These are phyloP conservation scores for Agonum fuliginosum DNA, from an alignment of 2,888 invertebrate species.

Conservation along the genomic window DNA sequence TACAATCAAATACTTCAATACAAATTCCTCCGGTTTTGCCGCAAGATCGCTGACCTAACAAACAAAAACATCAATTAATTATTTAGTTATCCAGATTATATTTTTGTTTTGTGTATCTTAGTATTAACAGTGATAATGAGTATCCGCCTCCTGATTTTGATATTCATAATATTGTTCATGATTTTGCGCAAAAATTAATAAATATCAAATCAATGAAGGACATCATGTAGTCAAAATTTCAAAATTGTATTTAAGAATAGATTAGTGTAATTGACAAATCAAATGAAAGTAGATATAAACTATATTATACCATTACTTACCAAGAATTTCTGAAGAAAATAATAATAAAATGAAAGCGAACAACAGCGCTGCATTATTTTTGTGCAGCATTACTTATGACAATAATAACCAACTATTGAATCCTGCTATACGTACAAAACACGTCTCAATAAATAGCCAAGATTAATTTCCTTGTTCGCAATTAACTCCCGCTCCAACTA, in stretches of 20 bases:
- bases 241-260: not conserved
- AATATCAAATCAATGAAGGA: not conserved
- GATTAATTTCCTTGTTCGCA: conserved; percentile 1
- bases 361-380: not conserved
- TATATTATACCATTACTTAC: conserved; percentile 13
- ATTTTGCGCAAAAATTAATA: not conserved
- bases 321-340: not conserved
- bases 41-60: conserved; percentile 41
- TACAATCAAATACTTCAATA: conserved; percentile 24
- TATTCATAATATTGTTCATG: not conserved
- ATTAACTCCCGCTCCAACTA: conserved; percentile 30
- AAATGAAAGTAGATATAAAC: not conserved
- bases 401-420: conserved; percentile 1
- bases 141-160: conserved; percentile 13
- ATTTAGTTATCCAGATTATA: not conserved
- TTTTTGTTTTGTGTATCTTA: not conserved
- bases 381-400: not conserved
- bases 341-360: conserved; percentile 1
- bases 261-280: not conserved
- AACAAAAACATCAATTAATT: conserved; percentile 14
- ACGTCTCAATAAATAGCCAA: not conserved
- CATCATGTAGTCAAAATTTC: not conserved
- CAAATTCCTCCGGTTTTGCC: conserved; percentile 5
- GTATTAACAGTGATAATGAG: conserved; percentile 9
- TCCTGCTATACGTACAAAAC: not conserved